phyloP scores from a whole-genome alignment of 2,888 invertebrate species.

The Acholoe squamosa region DNA sequence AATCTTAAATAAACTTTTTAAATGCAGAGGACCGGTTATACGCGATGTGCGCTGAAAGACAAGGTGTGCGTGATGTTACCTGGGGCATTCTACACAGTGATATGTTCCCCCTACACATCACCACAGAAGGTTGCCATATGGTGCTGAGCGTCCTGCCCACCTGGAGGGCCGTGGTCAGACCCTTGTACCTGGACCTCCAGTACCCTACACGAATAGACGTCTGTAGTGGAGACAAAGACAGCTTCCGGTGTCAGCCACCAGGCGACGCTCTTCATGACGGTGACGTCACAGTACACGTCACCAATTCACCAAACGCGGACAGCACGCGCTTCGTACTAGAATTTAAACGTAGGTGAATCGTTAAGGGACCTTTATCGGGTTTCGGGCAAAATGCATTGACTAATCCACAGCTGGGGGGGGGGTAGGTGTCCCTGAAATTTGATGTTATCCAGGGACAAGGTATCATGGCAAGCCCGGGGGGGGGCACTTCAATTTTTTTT shows the following conservation, averaged over 20 bases:
- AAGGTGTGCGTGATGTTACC: not conserved
- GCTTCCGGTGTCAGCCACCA: not conserved
- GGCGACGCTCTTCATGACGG: not conserved
- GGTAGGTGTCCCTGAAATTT: too few relatives aligned
- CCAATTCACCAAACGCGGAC: not conserved
- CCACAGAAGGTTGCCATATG: not conserved
- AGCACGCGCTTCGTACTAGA: not conserved
- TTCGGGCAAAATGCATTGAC: too few relatives aligned
- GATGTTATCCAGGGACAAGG: too few relatives aligned
- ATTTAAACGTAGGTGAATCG: not conserved
- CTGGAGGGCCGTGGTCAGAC: not conserved
- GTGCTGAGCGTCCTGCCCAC: not conserved
- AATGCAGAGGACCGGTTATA: not conserved
- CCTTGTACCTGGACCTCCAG: not conserved
- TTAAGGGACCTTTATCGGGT: too few relatives aligned
- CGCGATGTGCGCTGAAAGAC: not conserved
- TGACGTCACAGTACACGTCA: not conserved
- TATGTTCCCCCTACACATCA: slow-evolving; percentile 10
- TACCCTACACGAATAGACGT: not conserved
- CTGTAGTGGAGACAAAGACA: not conserved
- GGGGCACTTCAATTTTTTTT: too few relatives aligned
- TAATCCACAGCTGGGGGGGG: too few relatives aligned
- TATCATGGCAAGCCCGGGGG: too few relatives aligned
- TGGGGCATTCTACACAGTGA: slow-evolving; percentile 7
- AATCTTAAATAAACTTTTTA: too few relatives aligned